Conservation (phyloP, 2,888 invertebrate species). For the Tiliacea citrago region DNA sequence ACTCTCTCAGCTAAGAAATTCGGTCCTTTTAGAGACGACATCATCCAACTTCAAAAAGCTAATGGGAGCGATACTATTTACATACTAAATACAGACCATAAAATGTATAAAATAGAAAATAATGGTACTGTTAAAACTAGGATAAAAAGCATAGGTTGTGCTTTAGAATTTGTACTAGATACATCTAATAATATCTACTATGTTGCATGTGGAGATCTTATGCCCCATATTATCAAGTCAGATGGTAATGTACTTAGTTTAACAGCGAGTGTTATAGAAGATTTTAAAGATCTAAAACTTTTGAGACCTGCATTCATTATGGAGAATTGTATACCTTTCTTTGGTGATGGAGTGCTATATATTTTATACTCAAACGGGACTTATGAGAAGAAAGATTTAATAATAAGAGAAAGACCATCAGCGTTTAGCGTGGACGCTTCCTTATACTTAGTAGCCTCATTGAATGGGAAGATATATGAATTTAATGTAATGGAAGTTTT, state of each 20-base stretch:
- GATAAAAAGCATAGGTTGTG: conserved; percentile 73
- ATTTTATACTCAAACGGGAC: conserved; percentile 79
- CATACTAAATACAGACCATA: conserved; percentile 72
- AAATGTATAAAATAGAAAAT: conserved; percentile 76
- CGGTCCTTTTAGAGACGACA: conserved; percentile 78
- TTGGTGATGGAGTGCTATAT: conserved; percentile 77
- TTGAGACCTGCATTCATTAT: conserved; percentile 82
- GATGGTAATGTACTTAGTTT: conserved; percentile 69
- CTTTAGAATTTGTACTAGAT: conserved; percentile 82
- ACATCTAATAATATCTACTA: conserved; percentile 83
- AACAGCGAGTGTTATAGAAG: conserved; percentile 72
- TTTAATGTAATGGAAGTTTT: conserved; percentile 83
- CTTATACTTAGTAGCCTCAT: conserved; percentile 79
- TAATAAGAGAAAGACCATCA: conserved; percentile 72
- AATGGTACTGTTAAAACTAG: conserved; percentile 76
- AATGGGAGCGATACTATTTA: conserved; percentile 78
- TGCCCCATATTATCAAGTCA: conserved; percentile 74
- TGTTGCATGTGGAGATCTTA: conserved; percentile 74
- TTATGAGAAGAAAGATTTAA: conserved; percentile 77
- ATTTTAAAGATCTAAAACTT: conserved; percentile 75
- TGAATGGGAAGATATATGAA: conserved; percentile 82
- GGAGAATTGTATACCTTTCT: conserved; percentile 80
- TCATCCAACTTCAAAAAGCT: conserved; percentile 82
- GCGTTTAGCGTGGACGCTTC: conserved; percentile 82
- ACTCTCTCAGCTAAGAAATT: conserved; percentile 79